phyloP scores from a whole-genome alignment of 2,888 invertebrate species.

The Adelognathus sp. region DNA sequence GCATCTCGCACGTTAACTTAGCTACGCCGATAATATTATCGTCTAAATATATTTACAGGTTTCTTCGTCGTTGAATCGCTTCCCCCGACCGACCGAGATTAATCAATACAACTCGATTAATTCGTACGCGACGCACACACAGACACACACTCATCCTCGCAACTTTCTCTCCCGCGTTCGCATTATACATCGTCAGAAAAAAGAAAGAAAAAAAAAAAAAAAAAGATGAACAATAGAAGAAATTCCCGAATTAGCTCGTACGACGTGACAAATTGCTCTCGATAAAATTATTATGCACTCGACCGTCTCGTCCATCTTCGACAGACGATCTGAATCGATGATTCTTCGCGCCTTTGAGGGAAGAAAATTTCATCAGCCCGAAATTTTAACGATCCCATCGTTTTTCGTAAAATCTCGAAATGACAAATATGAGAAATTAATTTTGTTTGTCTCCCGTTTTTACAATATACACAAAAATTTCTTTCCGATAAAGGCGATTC shows the following conservation, averaged over 20 bases:
- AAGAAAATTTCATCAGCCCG: conserved; percentile 2
- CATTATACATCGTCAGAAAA: conserved; percentile 32
- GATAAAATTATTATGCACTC: background rate
- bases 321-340: background rate
- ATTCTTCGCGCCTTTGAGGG: conserved; percentile 25
- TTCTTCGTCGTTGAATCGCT: conserved; percentile 38
- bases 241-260: conserved; percentile 63
- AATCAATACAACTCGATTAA: conserved; percentile 45
- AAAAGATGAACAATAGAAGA: conserved; percentile 7
- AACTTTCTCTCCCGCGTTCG: conserved; percentile 45
- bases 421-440: conserved; percentile 12
- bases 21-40: conserved; percentile 57
- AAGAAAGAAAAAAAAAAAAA: conserved; percentile 37
- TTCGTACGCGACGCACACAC: conserved; percentile 8
- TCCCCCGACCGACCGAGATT: conserved; percentile 24
- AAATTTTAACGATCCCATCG: background rate
- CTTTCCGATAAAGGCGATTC: background rate
- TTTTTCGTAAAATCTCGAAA: conserved; percentile 16
- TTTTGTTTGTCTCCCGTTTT: background rate
- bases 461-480: background rate
- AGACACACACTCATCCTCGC: background rate
- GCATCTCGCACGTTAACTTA: conserved; percentile 30
- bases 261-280: conserved; percentile 63
- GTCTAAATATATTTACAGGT: conserved; percentile 70
- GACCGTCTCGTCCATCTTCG: background rate